A percentile compares a stretch with the other conserved stretches of the same genome.
Conservation (phyloP, 2,113 vertebrate genomes). For the Channa argus region DNA sequence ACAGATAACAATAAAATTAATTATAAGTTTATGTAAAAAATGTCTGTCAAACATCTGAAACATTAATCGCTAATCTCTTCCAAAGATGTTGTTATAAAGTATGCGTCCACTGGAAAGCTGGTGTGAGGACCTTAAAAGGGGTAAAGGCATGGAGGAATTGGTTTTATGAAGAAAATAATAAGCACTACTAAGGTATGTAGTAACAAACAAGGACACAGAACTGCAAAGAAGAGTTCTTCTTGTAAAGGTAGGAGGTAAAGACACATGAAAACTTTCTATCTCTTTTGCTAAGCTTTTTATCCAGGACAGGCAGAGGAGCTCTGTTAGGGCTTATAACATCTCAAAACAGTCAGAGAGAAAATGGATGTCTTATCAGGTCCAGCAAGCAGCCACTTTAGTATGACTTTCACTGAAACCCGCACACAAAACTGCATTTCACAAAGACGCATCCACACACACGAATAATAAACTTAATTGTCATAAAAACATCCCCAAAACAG, state of each 20-base stretch:
- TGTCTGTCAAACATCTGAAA: conserved; percentile 29
- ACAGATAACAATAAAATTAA: conserved; percentile 15
- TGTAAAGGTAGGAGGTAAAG: conserved; percentile 16
- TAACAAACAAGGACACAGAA: conserved; percentile 20
- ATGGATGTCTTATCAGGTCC: conserved; percentile 46
- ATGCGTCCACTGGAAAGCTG: not conserved
- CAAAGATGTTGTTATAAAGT: not conserved
- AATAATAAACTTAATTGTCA: conserved; percentile 30
- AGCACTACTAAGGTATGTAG: not conserved
- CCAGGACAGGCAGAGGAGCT: conserved; percentile 37
- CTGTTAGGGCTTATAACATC: conserved; percentile 53
- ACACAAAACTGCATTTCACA: conserved; percentile 32
- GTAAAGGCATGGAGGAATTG: not conserved
- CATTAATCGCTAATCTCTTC: conserved; percentile 25
- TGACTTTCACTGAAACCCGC: conserved; percentile 16
- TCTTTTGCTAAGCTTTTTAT: conserved; percentile 54
- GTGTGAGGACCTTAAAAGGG: not conserved
- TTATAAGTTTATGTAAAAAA: conserved; percentile 34
- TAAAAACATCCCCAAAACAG: conserved; percentile 29
- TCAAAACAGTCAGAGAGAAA: conserved; percentile 53
- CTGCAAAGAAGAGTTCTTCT: conserved; percentile 19
- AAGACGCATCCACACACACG: conserved; percentile 25
- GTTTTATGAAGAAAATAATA: not conserved
- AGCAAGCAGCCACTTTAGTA: conserved; percentile 43
- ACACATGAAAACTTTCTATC: conserved; percentile 5